Conservation (phyloP, 1,140 invertebrate species). For the Chironomus tepperi region DNA sequence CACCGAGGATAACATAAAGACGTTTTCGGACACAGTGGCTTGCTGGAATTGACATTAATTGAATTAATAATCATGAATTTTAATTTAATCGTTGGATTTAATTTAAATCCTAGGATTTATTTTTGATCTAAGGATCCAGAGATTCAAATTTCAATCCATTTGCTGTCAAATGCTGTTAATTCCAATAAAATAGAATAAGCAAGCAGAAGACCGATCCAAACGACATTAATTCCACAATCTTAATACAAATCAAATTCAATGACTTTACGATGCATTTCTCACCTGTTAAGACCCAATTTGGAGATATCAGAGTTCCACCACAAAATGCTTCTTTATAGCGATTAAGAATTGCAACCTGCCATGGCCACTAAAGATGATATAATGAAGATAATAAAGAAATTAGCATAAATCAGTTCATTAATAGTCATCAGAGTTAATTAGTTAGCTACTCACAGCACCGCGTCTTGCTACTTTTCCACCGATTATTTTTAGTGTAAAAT, state of each 20-base stretch:
- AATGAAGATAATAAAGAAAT: neutral
- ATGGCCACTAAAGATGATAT: constrained; percentile 61
- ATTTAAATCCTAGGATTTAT: too few relatives aligned
- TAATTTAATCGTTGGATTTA: too few relatives aligned
- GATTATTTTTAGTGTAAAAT: constrained; percentile 60
- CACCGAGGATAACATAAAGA: constrained; percentile 73
- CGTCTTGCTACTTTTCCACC: constrained; percentile 67
- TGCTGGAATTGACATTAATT: constrained; percentile 40
- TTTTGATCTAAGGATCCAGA: too few relatives aligned
- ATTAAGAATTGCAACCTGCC: constrained; percentile 86
- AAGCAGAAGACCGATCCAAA: too few relatives aligned
- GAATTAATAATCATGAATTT: too few relatives aligned
- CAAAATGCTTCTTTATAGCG: constrained; percentile 77
- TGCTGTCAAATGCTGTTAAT: too few relatives aligned
- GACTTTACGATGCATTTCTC: neutral
- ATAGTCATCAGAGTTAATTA: neutral
- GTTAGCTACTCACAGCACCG: constrained; percentile 38
- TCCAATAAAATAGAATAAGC: too few relatives aligned
- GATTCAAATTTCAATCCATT: too few relatives aligned
- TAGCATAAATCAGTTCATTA: neutral
- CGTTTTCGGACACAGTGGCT: constrained; percentile 76
- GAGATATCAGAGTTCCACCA: constrained; percentile 78
- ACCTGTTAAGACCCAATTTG: constrained; percentile 74
- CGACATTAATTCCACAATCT: too few relatives aligned
- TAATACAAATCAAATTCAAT: neutral